Percentiles rank a stretch among this genome's conserved stretches.
phyloP scores from a whole-genome alignment of 1,140 invertebrate species.

The Agrypnia vestita region DNA sequence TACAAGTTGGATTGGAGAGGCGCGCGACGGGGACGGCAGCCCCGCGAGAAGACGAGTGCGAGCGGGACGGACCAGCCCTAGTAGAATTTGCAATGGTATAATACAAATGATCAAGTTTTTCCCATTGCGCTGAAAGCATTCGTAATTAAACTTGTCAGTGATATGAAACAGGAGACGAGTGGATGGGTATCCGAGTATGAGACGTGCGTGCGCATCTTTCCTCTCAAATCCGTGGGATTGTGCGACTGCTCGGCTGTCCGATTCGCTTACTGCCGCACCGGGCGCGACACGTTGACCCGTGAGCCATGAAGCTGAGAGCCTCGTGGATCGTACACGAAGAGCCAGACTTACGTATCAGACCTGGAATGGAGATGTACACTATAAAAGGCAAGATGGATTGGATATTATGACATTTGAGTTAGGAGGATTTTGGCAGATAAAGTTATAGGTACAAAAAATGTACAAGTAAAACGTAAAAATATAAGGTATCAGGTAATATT shows the following conservation, averaged over 20 bases:
- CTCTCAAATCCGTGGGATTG: slow-evolving; percentile 36
- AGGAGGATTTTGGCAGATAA: too few species aligned
- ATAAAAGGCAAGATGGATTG: too few species aligned
- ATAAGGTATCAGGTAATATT: too few species aligned
- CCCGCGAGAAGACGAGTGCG: slow-evolving; percentile 1
- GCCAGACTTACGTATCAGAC: too few species aligned
- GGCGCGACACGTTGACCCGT: too few species aligned
- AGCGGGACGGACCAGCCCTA: neutral
- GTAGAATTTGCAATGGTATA: slow-evolving; percentile 25
- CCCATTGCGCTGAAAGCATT: slow-evolving; percentile 46
- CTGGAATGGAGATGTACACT: too few species aligned
- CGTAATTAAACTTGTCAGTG: slow-evolving; percentile 51
- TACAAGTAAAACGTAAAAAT: too few species aligned
- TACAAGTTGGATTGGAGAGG: slow-evolving; percentile 8
- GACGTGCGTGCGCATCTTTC: slow-evolving; percentile 42
- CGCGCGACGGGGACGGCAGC: slow-evolving; percentile 1
- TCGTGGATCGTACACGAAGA: too few species aligned
- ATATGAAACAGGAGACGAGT: slow-evolving; percentile 45
- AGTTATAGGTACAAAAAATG: too few species aligned
- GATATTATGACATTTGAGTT: too few species aligned
- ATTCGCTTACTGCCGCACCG: too few species aligned
- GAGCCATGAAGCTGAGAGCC: too few species aligned
- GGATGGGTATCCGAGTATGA: slow-evolving; percentile 32
- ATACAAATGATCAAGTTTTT: slow-evolving; percentile 27
- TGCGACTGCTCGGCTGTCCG: neutral